Evolutionary conservation across 2,113 vertebrate genomes (phyloP), one percentile per base, ranked within the genome.

Genomic region (Numida meleagris): DNA sequence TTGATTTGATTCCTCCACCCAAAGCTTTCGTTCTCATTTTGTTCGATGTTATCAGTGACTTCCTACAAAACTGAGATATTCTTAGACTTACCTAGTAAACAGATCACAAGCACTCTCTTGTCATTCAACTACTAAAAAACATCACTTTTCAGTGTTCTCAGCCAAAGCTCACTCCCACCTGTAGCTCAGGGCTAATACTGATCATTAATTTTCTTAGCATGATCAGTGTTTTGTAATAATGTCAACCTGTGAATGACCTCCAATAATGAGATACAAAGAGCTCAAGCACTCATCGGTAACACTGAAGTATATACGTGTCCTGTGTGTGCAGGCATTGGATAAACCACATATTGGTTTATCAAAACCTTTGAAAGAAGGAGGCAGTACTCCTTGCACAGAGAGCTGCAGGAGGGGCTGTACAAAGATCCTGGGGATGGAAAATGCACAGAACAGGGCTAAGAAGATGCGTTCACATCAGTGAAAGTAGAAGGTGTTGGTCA

Each of bases 1-100:
- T 83, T 82, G 18, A 72, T 80, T 95, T 74, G 17, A 67, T 91
- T 94, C 61, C 71, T 79, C 82, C 94, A 84, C 82, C 42, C 70
- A 27, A 58, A 40, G 10, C 50, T 87, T 97, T 90, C 48, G 86
- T 96, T 96, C 93, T 96, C 33, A 4, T 25, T 94, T 74, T 81
- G 12, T 62, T 93, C 73, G 65, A 33, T 36, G n/a, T 96, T 94
- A 55, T 83, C 85, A 93, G 89, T 24, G 31, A 43, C 83, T 93
- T 95, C 78, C 86, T 90, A 87, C 68, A 46, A 75, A 66, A 31
- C 15, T 42, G 42, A 0, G 31, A 55, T 97, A 91, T 96, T 97
- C 95, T 97, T 96, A 96, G 91, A 48, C 67, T 76, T 79, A 25
- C 89, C 14, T 1, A 48, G 55, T 92, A 80, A 95, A 85, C 81